Percentiles rank a stretch among this genome's conserved stretches.
Evolutionary conservation across 2,797 vertebrate species (phyloP).

Genomic region (Picus viridis): DNA sequence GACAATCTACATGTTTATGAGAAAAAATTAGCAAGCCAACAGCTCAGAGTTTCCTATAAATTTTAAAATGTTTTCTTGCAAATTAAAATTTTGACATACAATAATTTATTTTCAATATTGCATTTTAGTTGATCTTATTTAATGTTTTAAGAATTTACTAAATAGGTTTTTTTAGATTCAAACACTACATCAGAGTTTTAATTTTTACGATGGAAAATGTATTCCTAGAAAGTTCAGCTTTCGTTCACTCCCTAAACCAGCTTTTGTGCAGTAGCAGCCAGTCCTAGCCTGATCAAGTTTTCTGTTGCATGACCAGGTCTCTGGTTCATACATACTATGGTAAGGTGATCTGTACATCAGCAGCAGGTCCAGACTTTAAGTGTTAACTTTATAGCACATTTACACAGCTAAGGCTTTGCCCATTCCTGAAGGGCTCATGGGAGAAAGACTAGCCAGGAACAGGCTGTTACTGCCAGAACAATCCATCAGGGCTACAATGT

Average conservation of each 20-base stretch:
- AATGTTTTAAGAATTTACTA: neutral
- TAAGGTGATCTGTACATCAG: neutral
- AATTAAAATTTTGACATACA: neutral
- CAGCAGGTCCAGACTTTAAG: neutral
- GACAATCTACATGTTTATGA: neutral
- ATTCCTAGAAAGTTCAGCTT: neutral
- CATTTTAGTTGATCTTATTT: neutral
- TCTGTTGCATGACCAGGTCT: neutral
- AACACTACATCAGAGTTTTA: neutral
- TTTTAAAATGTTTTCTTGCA: neutral
- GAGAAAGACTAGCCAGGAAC: neutral
- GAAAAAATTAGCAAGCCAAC: neutral
- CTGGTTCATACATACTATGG: neutral
- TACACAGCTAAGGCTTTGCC: neutral
- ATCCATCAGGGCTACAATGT: neutral
- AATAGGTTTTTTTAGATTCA: neutral
- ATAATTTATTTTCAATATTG: neutral
- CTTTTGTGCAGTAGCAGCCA: neutral
- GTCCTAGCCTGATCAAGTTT: neutral
- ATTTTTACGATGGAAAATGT: neutral
- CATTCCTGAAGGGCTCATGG: neutral
- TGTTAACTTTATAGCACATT: constrained; percentile 12
- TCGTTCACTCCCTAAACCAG: neutral
- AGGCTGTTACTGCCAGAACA: neutral
- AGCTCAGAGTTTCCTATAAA: neutral